These are phyloP conservation scores for Cranoglanis bouderius DNA, from an alignment of 2,113 vertebrate genomes.

Conservation along the genomic window DNA sequence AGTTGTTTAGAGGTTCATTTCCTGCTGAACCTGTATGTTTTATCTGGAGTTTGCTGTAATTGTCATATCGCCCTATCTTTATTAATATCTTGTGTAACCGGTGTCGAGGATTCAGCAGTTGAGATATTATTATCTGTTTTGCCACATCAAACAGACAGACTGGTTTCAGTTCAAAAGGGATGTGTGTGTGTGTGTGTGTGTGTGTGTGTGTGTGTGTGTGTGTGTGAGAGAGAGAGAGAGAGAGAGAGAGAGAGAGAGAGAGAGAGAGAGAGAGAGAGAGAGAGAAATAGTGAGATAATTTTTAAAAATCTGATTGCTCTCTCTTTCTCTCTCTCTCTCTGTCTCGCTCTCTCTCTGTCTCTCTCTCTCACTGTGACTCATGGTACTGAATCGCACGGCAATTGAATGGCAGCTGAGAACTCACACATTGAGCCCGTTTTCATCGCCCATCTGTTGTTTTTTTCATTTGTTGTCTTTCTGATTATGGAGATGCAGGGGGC, in stretches of 20 bases:
- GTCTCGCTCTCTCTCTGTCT: constrained; percentile 34
- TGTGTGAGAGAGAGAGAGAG: constrained; percentile 1
- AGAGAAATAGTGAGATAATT: constrained; percentile 20
- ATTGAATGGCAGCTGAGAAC: constrained; percentile 56
- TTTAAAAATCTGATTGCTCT: background rate
- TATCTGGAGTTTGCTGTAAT: constrained; percentile 46
- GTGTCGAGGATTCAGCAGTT: constrained; percentile 42
- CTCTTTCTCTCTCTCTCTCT: constrained; percentile 38
- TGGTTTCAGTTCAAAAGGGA: constrained; percentile 36
- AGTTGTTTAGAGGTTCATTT: constrained; percentile 46
- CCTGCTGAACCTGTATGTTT: constrained; percentile 37
- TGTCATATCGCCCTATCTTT: constrained; percentile 41
- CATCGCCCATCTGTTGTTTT: constrained; percentile 61
- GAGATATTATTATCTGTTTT: constrained; percentile 44
- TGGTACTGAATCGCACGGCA: constrained; percentile 44
- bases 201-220: background rate
- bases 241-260: constrained; percentile 21
- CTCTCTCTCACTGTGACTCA: constrained; percentile 43
- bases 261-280: background rate
- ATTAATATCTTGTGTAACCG: constrained; percentile 49
- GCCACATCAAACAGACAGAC: constrained; percentile 43
- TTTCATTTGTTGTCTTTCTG: constrained; percentile 56
- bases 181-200: background rate
- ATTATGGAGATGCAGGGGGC: constrained; percentile 44
- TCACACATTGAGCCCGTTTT: constrained; percentile 53